phyloP scores from a whole-genome alignment of 1,140 invertebrate species.

The Lepidostoma basale region DNA sequence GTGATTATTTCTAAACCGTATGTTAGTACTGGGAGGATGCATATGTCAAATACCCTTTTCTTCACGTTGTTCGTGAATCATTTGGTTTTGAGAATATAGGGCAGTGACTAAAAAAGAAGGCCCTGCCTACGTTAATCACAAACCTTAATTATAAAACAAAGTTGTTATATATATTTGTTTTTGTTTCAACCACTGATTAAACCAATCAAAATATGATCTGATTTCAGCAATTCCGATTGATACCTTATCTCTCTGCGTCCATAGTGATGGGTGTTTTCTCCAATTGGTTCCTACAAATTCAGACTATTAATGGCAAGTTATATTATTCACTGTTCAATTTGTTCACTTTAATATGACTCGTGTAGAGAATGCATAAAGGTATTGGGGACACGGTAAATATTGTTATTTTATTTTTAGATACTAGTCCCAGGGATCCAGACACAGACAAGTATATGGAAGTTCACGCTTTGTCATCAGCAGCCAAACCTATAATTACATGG shows the following conservation, averaged over 20 bases:
- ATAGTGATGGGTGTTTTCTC: conserved; percentile 74
- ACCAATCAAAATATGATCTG: not conserved
- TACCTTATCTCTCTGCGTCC: conserved; percentile 79
- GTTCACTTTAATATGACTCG: not conserved
- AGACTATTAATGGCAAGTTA: conserved; percentile 59
- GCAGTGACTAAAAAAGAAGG: no score
- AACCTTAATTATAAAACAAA: no score
- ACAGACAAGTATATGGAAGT: conserved; percentile 59
- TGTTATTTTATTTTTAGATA: not conserved
- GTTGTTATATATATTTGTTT: no score
- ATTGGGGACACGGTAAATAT: conserved; percentile 64
- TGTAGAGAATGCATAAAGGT: conserved; percentile 48
- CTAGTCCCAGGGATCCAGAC: conserved; percentile 48
- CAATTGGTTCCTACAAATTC: conserved; percentile 61
- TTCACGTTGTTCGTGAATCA: no score
- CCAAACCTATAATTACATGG: conserved; percentile 81
- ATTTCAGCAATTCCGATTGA: conserved; percentile 77
- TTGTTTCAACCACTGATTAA: no score
- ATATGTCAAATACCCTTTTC: no score
- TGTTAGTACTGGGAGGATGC: no score
- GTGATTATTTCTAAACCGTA: no score
- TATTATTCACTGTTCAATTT: conserved; percentile 78
- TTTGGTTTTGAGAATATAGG: no score
- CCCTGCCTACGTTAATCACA: no score
- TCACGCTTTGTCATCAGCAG: conserved; percentile 79